phyloP scores from a whole-genome alignment of 1,140 invertebrate genomes.

The Pinna nobilis region DNA sequence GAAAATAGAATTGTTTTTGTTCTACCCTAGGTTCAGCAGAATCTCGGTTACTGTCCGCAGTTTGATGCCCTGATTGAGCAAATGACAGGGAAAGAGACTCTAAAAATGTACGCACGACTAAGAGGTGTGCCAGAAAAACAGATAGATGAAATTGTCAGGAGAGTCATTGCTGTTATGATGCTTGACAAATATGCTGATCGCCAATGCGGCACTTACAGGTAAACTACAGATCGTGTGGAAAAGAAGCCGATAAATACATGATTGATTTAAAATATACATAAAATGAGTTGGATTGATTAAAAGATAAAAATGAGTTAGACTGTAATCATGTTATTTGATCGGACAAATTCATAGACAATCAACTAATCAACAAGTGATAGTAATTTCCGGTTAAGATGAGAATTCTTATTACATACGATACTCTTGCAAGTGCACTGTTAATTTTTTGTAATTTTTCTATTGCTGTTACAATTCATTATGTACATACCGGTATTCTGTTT shows the following conservation, averaged over 20 bases:
- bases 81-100: constrained; percentile 80
- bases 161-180: constrained; percentile 61
- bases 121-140: constrained; percentile 77
- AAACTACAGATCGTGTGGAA: not conserved
- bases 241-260: not conserved
- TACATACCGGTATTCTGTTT: constrained; percentile 22
- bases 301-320: not conserved
- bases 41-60: constrained; percentile 77
- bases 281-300: not conserved
- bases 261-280: not conserved
- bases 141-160: constrained; percentile 72
- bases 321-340: not conserved
- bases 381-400: too few species aligned
- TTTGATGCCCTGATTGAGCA: constrained; percentile 77
- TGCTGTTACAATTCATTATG: not conserved
- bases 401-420: too few species aligned
- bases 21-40: constrained; percentile 64
- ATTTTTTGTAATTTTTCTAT: not conserved
- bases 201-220: constrained; percentile 63
- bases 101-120: constrained; percentile 84
- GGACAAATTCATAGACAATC: too few species aligned
- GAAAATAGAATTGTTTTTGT: not conserved
- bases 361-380: too few species aligned
- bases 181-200: constrained; percentile 66
- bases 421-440: too few species aligned